Conservation (phyloP, 2,797 vertebrate genomes). For the Sardinella longiceps region DNA sequence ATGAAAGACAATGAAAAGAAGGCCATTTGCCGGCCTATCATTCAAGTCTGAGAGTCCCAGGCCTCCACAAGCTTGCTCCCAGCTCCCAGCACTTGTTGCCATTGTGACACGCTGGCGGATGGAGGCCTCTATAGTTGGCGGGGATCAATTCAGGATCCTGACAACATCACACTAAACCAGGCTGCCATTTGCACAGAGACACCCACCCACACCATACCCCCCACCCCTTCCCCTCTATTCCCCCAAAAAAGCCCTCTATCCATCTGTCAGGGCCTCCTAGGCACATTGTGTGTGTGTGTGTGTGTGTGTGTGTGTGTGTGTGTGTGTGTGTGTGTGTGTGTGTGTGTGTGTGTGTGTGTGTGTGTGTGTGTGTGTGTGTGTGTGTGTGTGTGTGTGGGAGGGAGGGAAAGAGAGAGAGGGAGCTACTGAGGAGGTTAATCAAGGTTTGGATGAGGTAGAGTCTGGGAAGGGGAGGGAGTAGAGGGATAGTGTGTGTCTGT, state of each 20-base stretch:
- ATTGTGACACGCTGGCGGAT: conserved; percentile 83
- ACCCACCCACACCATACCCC: conserved; percentile 59
- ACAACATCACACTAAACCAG: conserved; percentile 82
- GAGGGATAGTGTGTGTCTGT: conserved; percentile 51
- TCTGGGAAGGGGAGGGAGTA: conserved; percentile 71
- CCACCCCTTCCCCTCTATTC: not conserved
- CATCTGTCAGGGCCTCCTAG: conserved; percentile 85
- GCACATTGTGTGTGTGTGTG: conserved; percentile 81
- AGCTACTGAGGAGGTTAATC: conserved; percentile 78
- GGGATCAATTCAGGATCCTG: conserved; percentile 83
- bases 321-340: too few relatives aligned
- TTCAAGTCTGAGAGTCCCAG: conserved; percentile 81
- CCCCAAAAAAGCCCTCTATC: conserved; percentile 66
- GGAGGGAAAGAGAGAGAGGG: conserved; percentile 72
- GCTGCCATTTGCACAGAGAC: conserved; percentile 78
- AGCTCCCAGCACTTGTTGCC: conserved; percentile 82
- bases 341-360: conserved; percentile 75
- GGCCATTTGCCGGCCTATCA: conserved; percentile 82
- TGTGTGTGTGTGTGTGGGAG: too few relatives aligned
- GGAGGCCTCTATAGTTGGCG: conserved; percentile 75
- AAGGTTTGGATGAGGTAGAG: conserved; percentile 77
- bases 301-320: conserved; percentile 54
- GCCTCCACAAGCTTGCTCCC: conserved; percentile 86
- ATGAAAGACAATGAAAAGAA: conserved; percentile 77
- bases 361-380: conserved; percentile 54